Evolutionary conservation across 2,113 vertebrate species (phyloP).

Genomic region (Cyprinodon tularosa): DNA sequence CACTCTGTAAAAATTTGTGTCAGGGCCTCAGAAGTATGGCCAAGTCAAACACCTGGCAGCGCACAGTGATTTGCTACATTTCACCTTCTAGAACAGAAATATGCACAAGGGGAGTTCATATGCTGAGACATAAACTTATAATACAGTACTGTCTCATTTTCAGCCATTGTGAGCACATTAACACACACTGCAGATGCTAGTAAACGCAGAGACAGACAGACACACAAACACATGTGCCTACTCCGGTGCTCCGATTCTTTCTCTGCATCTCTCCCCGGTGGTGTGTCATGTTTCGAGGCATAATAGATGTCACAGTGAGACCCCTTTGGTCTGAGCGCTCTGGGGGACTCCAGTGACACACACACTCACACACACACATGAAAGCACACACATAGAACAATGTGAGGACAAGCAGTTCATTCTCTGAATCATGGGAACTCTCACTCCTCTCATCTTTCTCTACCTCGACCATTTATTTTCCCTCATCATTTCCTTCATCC

Average conservation of each 20-base stretch:
- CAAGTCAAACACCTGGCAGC: slow-evolving; percentile 68
- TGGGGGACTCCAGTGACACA: slow-evolving; percentile 60
- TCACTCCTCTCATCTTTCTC: slow-evolving; percentile 59
- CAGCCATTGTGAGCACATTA: slow-evolving; percentile 30
- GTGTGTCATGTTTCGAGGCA: slow-evolving; percentile 78
- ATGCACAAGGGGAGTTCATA: slow-evolving; percentile 56
- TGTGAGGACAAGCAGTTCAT: slow-evolving; percentile 73
- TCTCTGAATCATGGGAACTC: slow-evolving; percentile 79
- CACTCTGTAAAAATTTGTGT: slow-evolving; percentile 65
- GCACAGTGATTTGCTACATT: slow-evolving; percentile 54
- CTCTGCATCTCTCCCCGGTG: slow-evolving; percentile 71
- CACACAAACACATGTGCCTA: slow-evolving; percentile 9
- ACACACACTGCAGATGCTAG: slow-evolving; percentile 31
- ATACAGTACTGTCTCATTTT: slow-evolving; percentile 30
- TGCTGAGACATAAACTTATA: slow-evolving; percentile 41
- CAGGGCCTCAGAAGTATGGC: slow-evolving; percentile 62
- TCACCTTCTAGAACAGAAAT: slow-evolving; percentile 61
- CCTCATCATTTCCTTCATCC: slow-evolving; percentile 35
- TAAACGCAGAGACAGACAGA: slow-evolving; percentile 17
- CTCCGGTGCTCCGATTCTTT: slow-evolving; percentile 14
- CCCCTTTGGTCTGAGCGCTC: slow-evolving; percentile 71
- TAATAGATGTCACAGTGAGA: slow-evolving; percentile 70
- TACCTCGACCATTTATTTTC: slow-evolving; percentile 33
- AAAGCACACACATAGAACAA: slow-evolving; percentile 55
- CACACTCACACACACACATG: slow-evolving; percentile 35